These are phyloP conservation scores for Sturnus vulgaris DNA, from an alignment of 2,113 vertebrate species.

Conservation along the genomic window DNA sequence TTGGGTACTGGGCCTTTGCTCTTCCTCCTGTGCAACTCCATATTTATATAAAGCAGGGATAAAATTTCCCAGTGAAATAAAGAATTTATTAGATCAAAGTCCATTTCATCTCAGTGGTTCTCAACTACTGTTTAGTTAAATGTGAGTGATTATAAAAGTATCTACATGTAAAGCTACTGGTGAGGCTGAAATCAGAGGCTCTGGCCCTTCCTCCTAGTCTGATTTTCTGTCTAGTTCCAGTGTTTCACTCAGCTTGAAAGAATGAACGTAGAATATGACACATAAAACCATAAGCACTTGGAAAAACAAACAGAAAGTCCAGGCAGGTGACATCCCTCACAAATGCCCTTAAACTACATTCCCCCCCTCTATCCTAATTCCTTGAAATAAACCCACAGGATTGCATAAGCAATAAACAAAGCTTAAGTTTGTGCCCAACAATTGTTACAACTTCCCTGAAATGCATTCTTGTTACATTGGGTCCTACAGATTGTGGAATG, in stretches of 20 bases:
- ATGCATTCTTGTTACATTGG: background rate
- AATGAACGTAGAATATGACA: background rate
- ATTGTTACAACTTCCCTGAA: background rate
- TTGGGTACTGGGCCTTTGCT: background rate
- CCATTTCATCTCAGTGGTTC: background rate
- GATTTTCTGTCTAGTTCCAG: background rate
- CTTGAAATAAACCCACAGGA: background rate
- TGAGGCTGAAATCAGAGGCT: background rate
- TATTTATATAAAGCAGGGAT: background rate
- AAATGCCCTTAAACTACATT: background rate
- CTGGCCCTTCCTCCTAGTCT: background rate
- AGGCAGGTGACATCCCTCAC: background rate
- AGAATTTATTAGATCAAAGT: background rate
- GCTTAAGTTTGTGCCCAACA: background rate
- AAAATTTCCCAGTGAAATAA: background rate
- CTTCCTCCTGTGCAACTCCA: background rate
- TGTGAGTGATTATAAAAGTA: background rate
- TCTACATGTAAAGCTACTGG: background rate
- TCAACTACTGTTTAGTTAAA: background rate
- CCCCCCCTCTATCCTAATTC: background rate
- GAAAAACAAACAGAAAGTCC: background rate
- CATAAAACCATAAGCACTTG: background rate
- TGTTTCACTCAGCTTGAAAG: background rate
- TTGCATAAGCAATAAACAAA: background rate
- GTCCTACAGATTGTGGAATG: background rate